Conservation (phyloP, 2,797 vertebrate species). For the Hybognathus amarus region DNA sequence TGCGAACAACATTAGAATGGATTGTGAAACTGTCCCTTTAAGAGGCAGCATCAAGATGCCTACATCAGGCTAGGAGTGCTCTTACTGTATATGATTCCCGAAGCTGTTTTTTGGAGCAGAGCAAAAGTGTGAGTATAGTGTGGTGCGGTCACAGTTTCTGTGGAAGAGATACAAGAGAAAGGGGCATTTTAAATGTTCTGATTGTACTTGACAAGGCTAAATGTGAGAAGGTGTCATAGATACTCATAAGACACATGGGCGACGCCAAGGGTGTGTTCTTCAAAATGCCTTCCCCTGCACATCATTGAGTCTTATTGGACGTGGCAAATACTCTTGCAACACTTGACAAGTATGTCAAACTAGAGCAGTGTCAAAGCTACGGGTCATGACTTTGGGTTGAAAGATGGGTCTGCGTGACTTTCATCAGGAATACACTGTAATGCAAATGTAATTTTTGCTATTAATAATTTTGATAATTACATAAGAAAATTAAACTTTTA, state of each 20-base stretch:
- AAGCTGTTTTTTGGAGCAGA: neutral
- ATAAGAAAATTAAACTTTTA: neutral
- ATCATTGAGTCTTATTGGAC: slow-evolving; percentile 53
- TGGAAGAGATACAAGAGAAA: slow-evolving; percentile 16
- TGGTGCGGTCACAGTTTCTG: neutral
- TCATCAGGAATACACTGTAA: neutral
- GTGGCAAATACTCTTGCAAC: slow-evolving; percentile 55
- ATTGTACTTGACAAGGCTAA: slow-evolving; percentile 54
- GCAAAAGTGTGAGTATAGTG: neutral
- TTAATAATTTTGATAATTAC: neutral
- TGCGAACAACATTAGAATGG: no score
- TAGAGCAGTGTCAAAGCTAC: slow-evolving; percentile 45
- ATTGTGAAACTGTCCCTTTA: neutral
- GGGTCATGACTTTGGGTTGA: slow-evolving; percentile 31
- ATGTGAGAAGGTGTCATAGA: slow-evolving; percentile 59
- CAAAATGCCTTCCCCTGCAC: slow-evolving; percentile 46
- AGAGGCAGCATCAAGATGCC: neutral
- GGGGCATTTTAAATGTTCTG: slow-evolving; percentile 33
- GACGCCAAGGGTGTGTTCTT: slow-evolving; percentile 53
- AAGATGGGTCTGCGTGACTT: slow-evolving; percentile 24
- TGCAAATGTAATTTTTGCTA: neutral
- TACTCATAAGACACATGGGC: slow-evolving; percentile 27
- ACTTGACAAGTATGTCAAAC: slow-evolving; percentile 56
- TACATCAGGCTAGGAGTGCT: neutral
- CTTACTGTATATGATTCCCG: neutral